Evolutionary conservation across 2,888 invertebrate genomes (phyloP), one percentile per base, ranked within the genome.

Genomic region (Meteorus cinctellus): DNA sequence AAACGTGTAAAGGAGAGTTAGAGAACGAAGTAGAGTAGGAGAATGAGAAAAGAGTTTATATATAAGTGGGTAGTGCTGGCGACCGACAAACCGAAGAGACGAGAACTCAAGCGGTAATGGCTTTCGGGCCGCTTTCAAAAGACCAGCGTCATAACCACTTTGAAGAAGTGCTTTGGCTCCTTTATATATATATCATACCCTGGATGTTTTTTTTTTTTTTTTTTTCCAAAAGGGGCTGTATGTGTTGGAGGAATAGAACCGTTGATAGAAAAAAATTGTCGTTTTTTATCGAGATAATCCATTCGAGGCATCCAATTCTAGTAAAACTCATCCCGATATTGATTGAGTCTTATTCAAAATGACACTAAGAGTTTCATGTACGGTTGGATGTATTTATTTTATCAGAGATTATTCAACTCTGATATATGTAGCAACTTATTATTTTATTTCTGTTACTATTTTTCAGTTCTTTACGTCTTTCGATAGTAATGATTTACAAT

Each of bases 121-220:
- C 60, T 70, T 55, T 70, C 55, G 31, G 55, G 70, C 60, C 45
- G 70, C 59, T 70, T 70, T 70, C 62, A 70, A 60, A 70, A 70
- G 60, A 70, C 70, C 48, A 62, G 70, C 70, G 60, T 70, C 70
- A 70, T 70, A 70, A 70, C 70, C 70, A 70, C 70, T 70, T 70
- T 70, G 36, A 70, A 70, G 55, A 70, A 70, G 70, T 70, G 60
- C 70, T 36, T 27, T 41, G 41, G 41, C 41, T 41, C 12, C 8
- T 41, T 2, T 41, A 41, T 41, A 41, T 41, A 41, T 45, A 45
- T 45, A 6, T 4, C 4, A 48, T 48, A 2, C 8, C 27, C 6
- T 62, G 27, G 2, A 41, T 41, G 41, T 41, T 62, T n/a, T n/a
- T 4, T 12, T 2, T 14, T 62, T 29, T 12, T 16, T 12, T 2